A percentile compares a stretch with the other conserved stretches of the same genome.
Evolutionary conservation across 2,797 vertebrate species (phyloP).

Genomic region (Neosilurus mollespiculum): DNA sequence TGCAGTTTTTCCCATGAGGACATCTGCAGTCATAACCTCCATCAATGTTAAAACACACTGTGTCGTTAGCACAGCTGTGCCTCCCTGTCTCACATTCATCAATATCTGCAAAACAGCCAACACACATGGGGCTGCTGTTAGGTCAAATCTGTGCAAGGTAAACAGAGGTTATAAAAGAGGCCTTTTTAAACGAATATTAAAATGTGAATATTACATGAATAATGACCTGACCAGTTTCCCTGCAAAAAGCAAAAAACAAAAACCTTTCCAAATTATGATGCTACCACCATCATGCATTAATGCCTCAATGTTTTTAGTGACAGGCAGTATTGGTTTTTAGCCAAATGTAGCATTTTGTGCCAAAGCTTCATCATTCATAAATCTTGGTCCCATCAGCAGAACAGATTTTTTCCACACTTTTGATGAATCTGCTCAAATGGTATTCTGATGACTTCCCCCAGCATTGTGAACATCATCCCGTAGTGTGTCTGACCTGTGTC

Average conservation of each 20-base stretch:
- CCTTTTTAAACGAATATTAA: neutral
- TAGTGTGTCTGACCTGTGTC: neutral
- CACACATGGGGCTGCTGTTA: constrained; percentile 1
- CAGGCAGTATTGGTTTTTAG: neutral
- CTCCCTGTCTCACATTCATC: constrained; percentile 82
- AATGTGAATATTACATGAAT: neutral
- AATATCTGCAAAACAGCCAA: constrained; percentile 73
- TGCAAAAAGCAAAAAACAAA: neutral
- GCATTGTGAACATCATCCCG: neutral
- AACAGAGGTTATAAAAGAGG: neutral
- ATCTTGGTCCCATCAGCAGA: neutral
- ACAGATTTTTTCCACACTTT: neutral
- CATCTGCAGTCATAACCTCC: constrained; percentile 85
- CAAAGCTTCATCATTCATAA: neutral
- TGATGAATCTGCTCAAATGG: neutral
- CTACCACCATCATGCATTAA: neutral
- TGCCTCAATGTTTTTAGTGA: neutral
- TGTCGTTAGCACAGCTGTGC: constrained; percentile 84
- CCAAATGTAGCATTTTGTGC: neutral
- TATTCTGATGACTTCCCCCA: neutral
- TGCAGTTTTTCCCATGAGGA: constrained; percentile 85
- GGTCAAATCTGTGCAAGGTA: neutral
- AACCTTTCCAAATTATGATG: neutral
- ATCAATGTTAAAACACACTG: constrained; percentile 85
- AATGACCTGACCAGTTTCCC: neutral